Percentiles rank a stretch among this genome's conserved stretches.
These are phyloP conservation scores for Oryzias curvinotus DNA, from an alignment of 2,113 vertebrate species.

Conservation along the genomic window DNA sequence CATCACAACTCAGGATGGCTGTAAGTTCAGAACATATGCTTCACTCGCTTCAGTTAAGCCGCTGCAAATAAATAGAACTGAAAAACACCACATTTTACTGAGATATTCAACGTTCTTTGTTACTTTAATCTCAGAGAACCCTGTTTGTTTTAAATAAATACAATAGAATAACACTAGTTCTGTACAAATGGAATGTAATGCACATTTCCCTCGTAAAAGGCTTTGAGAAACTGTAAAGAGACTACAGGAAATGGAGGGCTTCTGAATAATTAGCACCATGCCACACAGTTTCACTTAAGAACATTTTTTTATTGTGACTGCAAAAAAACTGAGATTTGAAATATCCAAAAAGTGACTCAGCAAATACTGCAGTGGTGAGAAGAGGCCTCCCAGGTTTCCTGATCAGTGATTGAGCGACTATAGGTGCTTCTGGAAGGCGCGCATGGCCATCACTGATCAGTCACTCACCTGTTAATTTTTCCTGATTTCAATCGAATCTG, in stretches of 20 bases:
- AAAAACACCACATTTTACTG: conserved; percentile 73
- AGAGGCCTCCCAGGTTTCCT: conserved; percentile 21
- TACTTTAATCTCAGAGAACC: conserved; percentile 71
- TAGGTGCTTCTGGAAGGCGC: conserved; percentile 13
- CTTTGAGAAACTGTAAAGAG: conserved; percentile 53
- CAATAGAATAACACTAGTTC: conserved; percentile 81
- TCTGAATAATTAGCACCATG: conserved; percentile 70
- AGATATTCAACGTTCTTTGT: conserved; percentile 58
- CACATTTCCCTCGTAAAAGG: conserved; percentile 72
- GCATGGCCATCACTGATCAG: conserved; percentile 46
- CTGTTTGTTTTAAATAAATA: conserved; percentile 83
- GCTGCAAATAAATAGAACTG: conserved; percentile 77
- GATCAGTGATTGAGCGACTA: conserved; percentile 22
- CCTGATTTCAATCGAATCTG: conserved; percentile 18
- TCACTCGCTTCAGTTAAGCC: conserved; percentile 49
- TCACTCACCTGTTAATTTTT: not conserved
- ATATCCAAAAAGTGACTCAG: conserved; percentile 28
- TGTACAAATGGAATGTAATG: conserved; percentile 81
- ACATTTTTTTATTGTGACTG: conserved; percentile 57
- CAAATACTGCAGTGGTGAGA: conserved; percentile 50
- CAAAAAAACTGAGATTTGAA: conserved; percentile 36
- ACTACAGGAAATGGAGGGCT: conserved; percentile 47
- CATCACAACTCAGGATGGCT: conserved; percentile 49
- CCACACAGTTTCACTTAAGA: conserved; percentile 56
- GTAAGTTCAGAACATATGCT: conserved; percentile 45